Evolutionary conservation across 2,797 vertebrate species (phyloP), one percentile per base, ranked within the genome.

Genomic region (Vultur gryphus): DNA sequence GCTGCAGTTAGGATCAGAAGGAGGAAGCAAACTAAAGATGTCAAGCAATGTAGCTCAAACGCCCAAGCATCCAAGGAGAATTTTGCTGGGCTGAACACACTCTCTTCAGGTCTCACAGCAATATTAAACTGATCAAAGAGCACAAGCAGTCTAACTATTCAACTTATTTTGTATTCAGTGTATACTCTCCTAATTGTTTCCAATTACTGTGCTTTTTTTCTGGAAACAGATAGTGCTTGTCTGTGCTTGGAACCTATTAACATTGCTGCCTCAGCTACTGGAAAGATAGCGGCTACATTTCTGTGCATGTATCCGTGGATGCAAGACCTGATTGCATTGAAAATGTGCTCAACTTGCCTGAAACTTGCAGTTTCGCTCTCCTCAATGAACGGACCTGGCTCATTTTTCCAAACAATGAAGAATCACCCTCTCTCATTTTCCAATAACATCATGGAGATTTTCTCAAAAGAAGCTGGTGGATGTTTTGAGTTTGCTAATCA

Each of bases 181-280:
- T 87, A 80, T 17, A 31, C 9, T 46, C 48, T 77, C 51, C 72
- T 96, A 96, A 97, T 92, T 91, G 79, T 89, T 95, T 92, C 73
- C 67, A 94, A 95, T 96, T 96, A 96, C 46, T 24, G 28, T 48
- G 55, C 18, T 69, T 82, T 87, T 79, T 91, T 85, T 55, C 64
- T 72, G 69, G 66, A 90, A 96, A 87, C 69, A 92, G 73, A 91
- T 52, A 70, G 33, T 55, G 76, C 55, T 90, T 87, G 61, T 80
- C 59, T 87, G 69, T 88, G 72, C 72, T 77, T 79, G 81, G 79
- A 90, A 93, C 59, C 41, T 64, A 89, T 91, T 95, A 93, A 79
- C 39, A 84, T 24, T 81, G 51, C 18, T 61, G 61, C 58, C 77
- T 70, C 76, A 69, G 58, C 11, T 84, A 67, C 41, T 54, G 35